Evolutionary conservation across 2,113 vertebrate genomes (phyloP).

Genomic region (Pterocles gutturalis): DNA sequence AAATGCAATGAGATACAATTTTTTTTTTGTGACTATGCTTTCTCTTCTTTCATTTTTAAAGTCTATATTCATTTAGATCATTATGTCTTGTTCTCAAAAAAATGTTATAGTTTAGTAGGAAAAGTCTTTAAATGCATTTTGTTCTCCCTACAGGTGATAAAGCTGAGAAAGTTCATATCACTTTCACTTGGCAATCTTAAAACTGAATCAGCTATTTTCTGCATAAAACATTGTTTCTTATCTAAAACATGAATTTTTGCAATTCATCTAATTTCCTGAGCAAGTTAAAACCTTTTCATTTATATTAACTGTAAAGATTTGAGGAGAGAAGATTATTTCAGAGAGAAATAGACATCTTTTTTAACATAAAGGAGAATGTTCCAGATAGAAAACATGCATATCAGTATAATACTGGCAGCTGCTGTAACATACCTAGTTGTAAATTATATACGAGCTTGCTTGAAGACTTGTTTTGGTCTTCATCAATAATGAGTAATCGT

Average conservation of each 20-base stretch:
- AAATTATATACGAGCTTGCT: slow-evolving; percentile 58
- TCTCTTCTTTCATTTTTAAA: background rate
- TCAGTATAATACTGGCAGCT: slow-evolving; percentile 25
- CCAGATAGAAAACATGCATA: background rate
- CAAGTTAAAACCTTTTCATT: background rate
- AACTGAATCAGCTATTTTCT: background rate
- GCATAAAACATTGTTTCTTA: background rate
- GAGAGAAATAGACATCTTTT: background rate
- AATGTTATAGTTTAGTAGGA: background rate
- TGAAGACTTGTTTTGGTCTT: slow-evolving; percentile 62
- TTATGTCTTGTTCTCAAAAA: background rate
- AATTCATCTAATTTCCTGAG: background rate
- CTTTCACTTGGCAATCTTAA: background rate
- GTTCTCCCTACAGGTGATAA: background rate
- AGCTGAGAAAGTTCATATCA: background rate
- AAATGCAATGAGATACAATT: background rate
- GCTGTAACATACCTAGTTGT: slow-evolving; percentile 21
- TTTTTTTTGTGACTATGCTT: background rate
- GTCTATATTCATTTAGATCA: background rate
- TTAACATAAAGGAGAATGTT: background rate
- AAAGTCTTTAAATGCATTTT: background rate
- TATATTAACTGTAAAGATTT: background rate
- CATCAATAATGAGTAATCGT: slow-evolving; percentile 67
- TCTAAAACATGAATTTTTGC: background rate
- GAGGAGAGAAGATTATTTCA: background rate